These are phyloP conservation scores for Pseudorectes ferrugineus DNA, from an alignment of 2,113 vertebrate species.

Conservation along the genomic window DNA sequence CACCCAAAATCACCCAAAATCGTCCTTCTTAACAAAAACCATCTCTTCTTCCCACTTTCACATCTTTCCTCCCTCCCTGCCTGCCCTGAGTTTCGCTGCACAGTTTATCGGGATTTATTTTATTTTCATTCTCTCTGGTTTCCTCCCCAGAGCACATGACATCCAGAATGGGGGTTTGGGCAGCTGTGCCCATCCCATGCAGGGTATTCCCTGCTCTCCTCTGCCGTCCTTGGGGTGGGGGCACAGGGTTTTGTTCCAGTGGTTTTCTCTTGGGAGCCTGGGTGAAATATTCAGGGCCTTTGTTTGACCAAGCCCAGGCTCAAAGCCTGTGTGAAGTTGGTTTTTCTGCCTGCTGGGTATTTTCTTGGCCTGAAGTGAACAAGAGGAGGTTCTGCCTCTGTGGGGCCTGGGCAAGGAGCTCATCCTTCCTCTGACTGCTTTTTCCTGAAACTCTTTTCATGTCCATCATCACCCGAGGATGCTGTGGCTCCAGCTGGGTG, in stretches of 20 bases:
- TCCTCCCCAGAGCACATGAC: neutral
- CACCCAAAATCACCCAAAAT: neutral
- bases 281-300: neutral
- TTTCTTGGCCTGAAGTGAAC: neutral
- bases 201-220: neutral
- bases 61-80: neutral
- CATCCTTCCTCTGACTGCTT: neutral
- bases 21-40: neutral
- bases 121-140: neutral
- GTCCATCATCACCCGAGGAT: accelerated
- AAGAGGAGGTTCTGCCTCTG: neutral
- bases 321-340: neutral
- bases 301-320: neutral
- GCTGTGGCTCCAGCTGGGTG: neutral
- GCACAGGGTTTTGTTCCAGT: neutral
- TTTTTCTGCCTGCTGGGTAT: neutral
- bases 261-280: neutral
- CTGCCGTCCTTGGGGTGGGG: neutral
- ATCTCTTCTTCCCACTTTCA: neutral
- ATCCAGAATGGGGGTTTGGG: neutral
- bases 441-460: neutral
- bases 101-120: neutral
- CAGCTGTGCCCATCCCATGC: neutral
- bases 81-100: neutral
- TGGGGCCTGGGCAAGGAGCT: accelerated